phyloP scores from a whole-genome alignment of 30 jellyfish, hydroid and myxozoan species.

The Hydra vulgaris region DNA sequence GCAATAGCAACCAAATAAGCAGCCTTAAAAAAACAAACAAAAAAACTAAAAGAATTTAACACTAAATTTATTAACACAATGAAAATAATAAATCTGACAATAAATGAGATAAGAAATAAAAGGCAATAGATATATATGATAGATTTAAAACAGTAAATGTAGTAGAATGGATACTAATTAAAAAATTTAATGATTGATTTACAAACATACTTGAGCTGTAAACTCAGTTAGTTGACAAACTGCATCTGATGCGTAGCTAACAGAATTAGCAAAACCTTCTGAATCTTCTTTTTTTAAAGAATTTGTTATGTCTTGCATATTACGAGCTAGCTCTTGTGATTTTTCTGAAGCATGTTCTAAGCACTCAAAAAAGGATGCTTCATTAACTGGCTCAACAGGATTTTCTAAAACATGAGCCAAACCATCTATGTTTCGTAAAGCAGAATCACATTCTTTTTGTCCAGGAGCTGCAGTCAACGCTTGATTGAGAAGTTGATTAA shows the following conservation, averaged over 20 bases:
- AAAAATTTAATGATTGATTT: not conserved
- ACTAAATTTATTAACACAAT: not conserved
- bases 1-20: slow-evolving; percentile 95
- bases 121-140: too few species aligned
- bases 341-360: slow-evolving; percentile 84
- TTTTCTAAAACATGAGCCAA: slow-evolving; percentile 77
- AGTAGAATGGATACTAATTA: not conserved
- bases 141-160: too few species aligned
- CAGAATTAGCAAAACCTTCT: slow-evolving; percentile 67
- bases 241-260: slow-evolving; percentile 85
- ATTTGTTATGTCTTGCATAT: slow-evolving; percentile 71
- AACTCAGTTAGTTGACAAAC: slow-evolving; percentile 93
- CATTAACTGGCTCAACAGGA: slow-evolving; percentile 90
- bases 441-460: slow-evolving; percentile 95
- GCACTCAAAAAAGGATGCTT: slow-evolving; percentile 89
- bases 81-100: too few species aligned
- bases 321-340: slow-evolving; percentile 70
- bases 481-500: slow-evolving; percentile 64
- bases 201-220: slow-evolving; percentile 74
- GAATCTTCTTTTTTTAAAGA: slow-evolving; percentile 81
- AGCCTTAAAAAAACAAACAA: slow-evolving; percentile 41
- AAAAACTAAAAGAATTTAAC: not conserved
- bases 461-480: slow-evolving; percentile 98
- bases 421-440: slow-evolving; percentile 80
- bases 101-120: too few species aligned